Base-by-base conservation (phyloP, 2,888 invertebrate genomes). In the Willowsia nigromaculata region DNA sequence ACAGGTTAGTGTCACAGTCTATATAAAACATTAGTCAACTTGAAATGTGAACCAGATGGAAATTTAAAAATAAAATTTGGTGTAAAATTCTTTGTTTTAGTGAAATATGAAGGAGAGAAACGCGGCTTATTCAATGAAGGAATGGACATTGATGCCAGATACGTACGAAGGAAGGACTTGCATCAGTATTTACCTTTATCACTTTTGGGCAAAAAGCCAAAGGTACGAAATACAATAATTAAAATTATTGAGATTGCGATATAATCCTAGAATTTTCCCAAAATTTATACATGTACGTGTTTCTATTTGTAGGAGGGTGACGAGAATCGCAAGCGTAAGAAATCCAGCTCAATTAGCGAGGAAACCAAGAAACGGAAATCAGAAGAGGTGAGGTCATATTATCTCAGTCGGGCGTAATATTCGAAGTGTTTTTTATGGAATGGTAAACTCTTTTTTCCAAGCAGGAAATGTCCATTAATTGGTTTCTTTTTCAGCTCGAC, bases 81-180 rank as follows among this genome's bases (percentile, higher is more conserved):
- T 50, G 50, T 3, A 27, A 18, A 37, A 33, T 71, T 68, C 56
- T 88, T 91, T 62, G 89, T 93, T 93, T 86, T 91, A 95, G 95
- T 95, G 93, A 93, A 95, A 93, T 95, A 96, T 92, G 96, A 97
- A 94, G 97, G 97, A 0, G 95, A 95, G 91, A 95, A 95, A 93
- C 95, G 95, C 9, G 96, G 95, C 92, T 95, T 96, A 95, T 94
- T 95, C 90, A 95, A 96, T 93, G 96, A 96, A 71, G 96, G 96
- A 59, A 97, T 97, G 96, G 95, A 95, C 93, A 95, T 97, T 53
- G 97, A 98, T 95, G 98, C 98, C 0, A 96, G 97, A 5, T 97
- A 98, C 94, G 98, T 98, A 0, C 97, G 97, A 91, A 96, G 94
- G 94, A 95, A 94, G 93, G 91, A 92, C 47, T 84, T 93, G 13